A percentile compares a stretch with the other conserved stretches of the same genome.
Evolutionary conservation across 2,888 invertebrate species (phyloP).

Genomic region (Andricus curvator): DNA sequence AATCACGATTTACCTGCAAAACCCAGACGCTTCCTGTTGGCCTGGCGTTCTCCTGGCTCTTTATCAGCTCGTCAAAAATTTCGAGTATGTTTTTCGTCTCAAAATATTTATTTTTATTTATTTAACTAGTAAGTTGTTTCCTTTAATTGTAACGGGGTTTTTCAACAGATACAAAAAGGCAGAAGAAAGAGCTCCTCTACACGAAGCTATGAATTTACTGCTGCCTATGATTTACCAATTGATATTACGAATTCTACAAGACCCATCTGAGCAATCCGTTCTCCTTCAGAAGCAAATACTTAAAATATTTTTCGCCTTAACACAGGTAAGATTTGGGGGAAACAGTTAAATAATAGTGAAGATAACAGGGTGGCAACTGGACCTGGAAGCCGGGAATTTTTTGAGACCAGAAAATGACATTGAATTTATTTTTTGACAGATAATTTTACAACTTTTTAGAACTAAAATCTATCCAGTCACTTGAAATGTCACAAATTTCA

Average conservation of each 20-base stretch:
- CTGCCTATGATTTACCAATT: constrained; percentile 95
- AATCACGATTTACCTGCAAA: constrained; percentile 94
- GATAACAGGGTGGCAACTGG: background rate
- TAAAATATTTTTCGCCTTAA: constrained; percentile 95
- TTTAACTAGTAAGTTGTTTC: background rate
- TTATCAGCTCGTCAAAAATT: constrained; percentile 96
- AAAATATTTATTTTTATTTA: constrained; percentile 17
- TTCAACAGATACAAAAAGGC: constrained; percentile 89
- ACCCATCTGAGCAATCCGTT: constrained; percentile 92
- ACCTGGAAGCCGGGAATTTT: too few relatives aligned
- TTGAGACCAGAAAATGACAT: background rate
- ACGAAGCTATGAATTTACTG: constrained; percentile 96
- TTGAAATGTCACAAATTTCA: too few relatives aligned
- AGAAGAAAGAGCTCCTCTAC: constrained; percentile 93
- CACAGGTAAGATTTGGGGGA: constrained; percentile 82
- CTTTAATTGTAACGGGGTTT: background rate
- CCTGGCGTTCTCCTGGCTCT: constrained; percentile 94
- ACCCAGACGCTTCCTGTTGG: constrained; percentile 92
- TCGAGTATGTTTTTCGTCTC: constrained; percentile 80
- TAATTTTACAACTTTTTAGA: too few relatives aligned
- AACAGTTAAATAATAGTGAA: background rate
- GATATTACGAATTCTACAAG: constrained; percentile 88
- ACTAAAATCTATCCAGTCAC: too few relatives aligned
- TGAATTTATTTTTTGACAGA: too few relatives aligned
- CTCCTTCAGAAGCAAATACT: constrained; percentile 96